Base-by-base conservation (phyloP, 1,140 invertebrate genomes). In the Drosophila equinoxialis region DNA sequence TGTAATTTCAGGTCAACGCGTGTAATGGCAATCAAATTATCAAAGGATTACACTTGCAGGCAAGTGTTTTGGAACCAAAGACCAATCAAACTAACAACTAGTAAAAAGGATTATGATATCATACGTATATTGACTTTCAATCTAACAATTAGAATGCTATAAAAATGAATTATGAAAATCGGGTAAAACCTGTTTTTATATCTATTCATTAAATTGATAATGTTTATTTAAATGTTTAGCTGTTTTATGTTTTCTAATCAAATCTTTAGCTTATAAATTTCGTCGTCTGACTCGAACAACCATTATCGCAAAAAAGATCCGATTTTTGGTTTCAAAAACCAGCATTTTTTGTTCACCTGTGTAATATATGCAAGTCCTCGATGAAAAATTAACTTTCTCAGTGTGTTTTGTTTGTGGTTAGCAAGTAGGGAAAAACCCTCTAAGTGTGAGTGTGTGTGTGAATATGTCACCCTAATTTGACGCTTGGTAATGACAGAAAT, bases 21-120 rank as follows among this genome's bases (percentile, higher is more conserved):
- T 77, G 74, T 76, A 61, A 68, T 67, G 59, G 61, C 74, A 76
- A 76, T 76, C 66, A 77, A 77, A 77, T 77, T 74, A 68, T 71
- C 55, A 51, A 77, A 74, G 74, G 67, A 77, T 77, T 71, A 77
- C 77, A 70, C 45, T 23, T 10, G 10, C 20, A 20, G 11, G 3
- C 45, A 51, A 13, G 45, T 51, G 23, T 51, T 23, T 11, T 0
- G 20, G 17, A 6, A 23, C 45, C 3, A 23, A 23, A 23, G 20
- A 23, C 20, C 20, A 23, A 23, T 0, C 20, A 5, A n/a, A 51
- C 45, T n/a, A 10, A 8, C 10, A 7, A 48, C 8, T 48, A 20
- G 3, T 39, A 39, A 39, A n/a, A 26, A 26, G 23, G 23, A 26
- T 26, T 26, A 26, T 26, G 23, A 26, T 26, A 26, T 26, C 23